Base-by-base conservation (phyloP, 1,140 invertebrate species). In the Dermatophagoides farinae region DNA sequence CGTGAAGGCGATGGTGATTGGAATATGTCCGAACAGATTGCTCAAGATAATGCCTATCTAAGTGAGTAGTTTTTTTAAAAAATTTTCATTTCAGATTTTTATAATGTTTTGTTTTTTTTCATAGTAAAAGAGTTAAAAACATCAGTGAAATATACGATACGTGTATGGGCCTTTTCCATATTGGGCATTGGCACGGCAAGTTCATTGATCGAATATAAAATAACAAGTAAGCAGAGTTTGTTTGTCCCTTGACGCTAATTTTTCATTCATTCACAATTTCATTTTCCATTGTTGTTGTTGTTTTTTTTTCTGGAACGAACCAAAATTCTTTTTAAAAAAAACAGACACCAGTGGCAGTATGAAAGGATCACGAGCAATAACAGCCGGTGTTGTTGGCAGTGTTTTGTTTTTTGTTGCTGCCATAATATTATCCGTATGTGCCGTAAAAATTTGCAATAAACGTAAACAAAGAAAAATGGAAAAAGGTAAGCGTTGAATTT, bases 381-480 rank as follows among this genome's bases (percentile, higher is more conserved):
- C 64, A 62, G 88, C 88, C 65, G 88, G 88, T 46, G 84, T 92
- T 63, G 88, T 92, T 55, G 89, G 88, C 65, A 88, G 89, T 64
- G 86, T 95, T 68, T 78, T 95, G 66, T 92, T 93, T 77, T 92
- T 92, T 79, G 88, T 92, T 69, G 88, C 91, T 67, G 88, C 88
- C 70, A 92, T 95, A 72, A 91, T 93, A 71, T 79, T 92, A 67
- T 89, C 88, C 63, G 85, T 93, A 68, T 92, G 88, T 78, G 86
- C 87, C 66, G 88, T 95, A 68, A 95, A 95, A 79, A 91, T 92
- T 72, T 92, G 88, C 79, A 92, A 92, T 78, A 89, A 92, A 75
- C 77, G 88, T 70, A 92, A 91, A 75, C 79, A 88, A 73, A 82
- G 87, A 78, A 91, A 90, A 82, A 86, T 91, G 75, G 88, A 92